phyloP scores from a whole-genome alignment of 2,113 vertebrate species.

The Hippocampus guttulatus region DNA sequence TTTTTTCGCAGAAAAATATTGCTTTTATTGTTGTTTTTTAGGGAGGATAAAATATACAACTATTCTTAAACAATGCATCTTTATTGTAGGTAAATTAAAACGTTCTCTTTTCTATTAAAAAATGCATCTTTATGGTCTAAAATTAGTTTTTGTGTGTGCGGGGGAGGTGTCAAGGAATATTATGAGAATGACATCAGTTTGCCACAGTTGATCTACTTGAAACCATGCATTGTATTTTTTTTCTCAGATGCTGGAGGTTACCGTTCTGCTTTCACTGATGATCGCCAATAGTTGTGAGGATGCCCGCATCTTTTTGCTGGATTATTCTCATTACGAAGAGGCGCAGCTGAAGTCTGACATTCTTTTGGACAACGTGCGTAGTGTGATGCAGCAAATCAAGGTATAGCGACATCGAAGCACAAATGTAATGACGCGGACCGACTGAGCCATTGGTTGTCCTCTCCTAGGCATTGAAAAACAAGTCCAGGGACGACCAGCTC shows the following conservation, averaged over 20 bases:
- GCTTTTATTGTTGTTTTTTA: too few species aligned
- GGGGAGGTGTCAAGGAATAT: too few species aligned
- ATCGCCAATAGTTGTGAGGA: constrained; percentile 69
- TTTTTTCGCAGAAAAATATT: too few species aligned
- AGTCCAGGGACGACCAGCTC: fast-evolving
- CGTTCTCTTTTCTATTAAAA: too few species aligned
- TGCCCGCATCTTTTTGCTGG: constrained; percentile 39
- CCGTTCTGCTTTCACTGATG: constrained; percentile 72
- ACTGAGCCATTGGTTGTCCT: constrained; percentile 4
- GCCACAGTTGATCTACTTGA: too few species aligned
- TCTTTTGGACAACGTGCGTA: constrained; percentile 73
- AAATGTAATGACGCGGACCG: not conserved
- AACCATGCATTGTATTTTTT: too few species aligned
- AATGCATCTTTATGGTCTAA: too few species aligned
- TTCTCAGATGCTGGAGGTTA: constrained; percentile 59
- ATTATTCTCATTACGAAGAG: fast-evolving
- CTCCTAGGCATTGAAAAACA: not conserved
- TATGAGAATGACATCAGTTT: too few species aligned
- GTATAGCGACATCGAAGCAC: constrained; percentile 42
- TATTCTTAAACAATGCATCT: too few species aligned
- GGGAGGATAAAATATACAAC: too few species aligned
- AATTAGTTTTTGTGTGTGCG: not conserved
- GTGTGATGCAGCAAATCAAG: constrained; percentile 48
- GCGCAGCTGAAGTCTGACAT: constrained; percentile 53
- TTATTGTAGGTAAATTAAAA: too few species aligned